phyloP scores from a whole-genome alignment of 2,888 invertebrate genomes.

The Drosophila anomelani region DNA sequence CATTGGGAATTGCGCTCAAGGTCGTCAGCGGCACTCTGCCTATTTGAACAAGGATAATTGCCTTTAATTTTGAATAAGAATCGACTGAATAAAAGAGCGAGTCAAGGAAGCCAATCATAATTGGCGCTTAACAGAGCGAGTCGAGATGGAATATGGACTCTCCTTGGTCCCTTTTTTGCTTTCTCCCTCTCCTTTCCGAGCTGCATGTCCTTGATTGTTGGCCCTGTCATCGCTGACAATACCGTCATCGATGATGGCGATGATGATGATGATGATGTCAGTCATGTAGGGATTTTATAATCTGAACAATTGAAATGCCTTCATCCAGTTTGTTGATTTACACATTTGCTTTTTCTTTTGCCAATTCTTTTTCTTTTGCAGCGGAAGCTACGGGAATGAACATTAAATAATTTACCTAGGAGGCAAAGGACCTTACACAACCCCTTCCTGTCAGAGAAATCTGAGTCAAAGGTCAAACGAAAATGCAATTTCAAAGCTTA shows the following conservation, averaged over 20 bases:
- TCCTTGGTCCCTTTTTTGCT: conserved; percentile 30
- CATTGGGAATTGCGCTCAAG: conserved; percentile 24
- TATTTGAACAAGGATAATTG: conserved; percentile 73
- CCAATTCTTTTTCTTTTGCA: conserved; percentile 28
- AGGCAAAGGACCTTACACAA: conserved; percentile 53
- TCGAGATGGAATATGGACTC: conserved; percentile 30
- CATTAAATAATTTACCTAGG: conserved; percentile 65
- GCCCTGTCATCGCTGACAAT: conserved; percentile 67
- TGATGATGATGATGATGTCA: conserved; percentile 54
- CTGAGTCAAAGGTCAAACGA: background rate
- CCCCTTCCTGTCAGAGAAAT: background rate
- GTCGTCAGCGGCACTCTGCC: conserved; percentile 29
- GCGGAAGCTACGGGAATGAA: conserved; percentile 45
- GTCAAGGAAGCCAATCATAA: conserved; percentile 62
- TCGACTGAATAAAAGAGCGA: conserved; percentile 34
- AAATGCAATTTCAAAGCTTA: conserved; percentile 34
- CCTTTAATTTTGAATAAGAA: conserved; percentile 66
- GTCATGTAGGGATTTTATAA: conserved; percentile 76
- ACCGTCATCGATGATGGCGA: conserved; percentile 42
- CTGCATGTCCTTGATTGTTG: conserved; percentile 40
- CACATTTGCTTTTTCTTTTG: conserved; percentile 56
- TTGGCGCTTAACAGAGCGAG: conserved; percentile 52
- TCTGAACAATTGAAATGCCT: conserved; percentile 68
- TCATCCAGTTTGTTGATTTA: conserved; percentile 64
- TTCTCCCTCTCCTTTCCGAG: conserved; percentile 3